Percentiles rank a stretch among this genome's conserved stretches.
These are phyloP conservation scores for Oncorhynchus nerka DNA, from an alignment of 2,113 vertebrate species.

Conservation along the genomic window DNA sequence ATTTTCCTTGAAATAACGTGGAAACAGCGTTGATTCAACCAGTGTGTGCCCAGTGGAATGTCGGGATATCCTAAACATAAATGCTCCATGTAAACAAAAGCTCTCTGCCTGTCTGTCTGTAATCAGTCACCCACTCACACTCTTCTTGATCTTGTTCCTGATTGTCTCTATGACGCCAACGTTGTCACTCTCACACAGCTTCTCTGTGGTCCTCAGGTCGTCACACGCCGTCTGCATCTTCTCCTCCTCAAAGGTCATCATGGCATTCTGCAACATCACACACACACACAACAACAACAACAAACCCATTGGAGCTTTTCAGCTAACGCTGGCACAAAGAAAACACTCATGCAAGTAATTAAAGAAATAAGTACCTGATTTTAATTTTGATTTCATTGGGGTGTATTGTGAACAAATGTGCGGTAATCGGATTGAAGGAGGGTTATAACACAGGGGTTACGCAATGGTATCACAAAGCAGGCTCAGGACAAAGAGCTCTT, in stretches of 20 bases:
- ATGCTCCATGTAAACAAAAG: neutral
- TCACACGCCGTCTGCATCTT: constrained; percentile 98
- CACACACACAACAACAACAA: neutral
- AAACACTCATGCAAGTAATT: too few species aligned
- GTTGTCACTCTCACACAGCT: constrained; percentile 93
- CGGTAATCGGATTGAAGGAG: constrained; percentile 19
- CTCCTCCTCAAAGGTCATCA: constrained; percentile 99
- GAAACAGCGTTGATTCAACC: too few species aligned
- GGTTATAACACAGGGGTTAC: constrained; percentile 23
- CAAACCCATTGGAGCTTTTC: neutral
- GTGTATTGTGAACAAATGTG: neutral
- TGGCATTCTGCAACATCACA: constrained; percentile 82
- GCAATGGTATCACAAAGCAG: constrained; percentile 27
- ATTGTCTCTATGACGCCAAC: constrained; percentile 96
- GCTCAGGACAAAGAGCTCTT: constrained; percentile 43
- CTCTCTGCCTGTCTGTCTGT: neutral
- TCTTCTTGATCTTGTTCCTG: constrained; percentile 97
- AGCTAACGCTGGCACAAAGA: too few species aligned
- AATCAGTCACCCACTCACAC: constrained; percentile 75
- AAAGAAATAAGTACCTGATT: too few species aligned
- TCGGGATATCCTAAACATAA: neutral
- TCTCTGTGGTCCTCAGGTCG: constrained; percentile 94
- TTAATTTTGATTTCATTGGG: neutral
- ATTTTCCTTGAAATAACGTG: constrained; percentile 5
- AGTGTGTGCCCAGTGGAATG: neutral